These are phyloP conservation scores for Tetrao urogallus DNA, from an alignment of 2,113 vertebrate genomes.

Conservation along the genomic window DNA sequence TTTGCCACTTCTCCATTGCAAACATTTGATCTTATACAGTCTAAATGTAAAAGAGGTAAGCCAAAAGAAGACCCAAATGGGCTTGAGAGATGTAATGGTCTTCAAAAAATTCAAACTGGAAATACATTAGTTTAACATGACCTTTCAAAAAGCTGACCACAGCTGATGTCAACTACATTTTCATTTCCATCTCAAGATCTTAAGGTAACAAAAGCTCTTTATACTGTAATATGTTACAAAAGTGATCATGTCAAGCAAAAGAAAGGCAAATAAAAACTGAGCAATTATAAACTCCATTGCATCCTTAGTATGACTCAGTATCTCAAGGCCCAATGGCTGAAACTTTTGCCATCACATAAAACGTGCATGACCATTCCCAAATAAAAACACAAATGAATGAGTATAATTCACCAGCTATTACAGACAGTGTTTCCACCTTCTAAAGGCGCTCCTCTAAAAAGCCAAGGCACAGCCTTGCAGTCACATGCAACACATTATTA, in stretches of 20 bases:
- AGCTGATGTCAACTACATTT: neutral
- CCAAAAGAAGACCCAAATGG: neutral
- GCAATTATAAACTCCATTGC: neutral
- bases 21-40: neutral
- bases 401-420: neutral
- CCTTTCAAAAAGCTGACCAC: neutral
- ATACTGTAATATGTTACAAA: neutral
- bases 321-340: neutral
- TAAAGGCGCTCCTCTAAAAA: neutral
- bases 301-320: neutral
- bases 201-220: neutral
- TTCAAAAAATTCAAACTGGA: neutral
- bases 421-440: neutral
- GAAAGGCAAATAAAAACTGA: neutral
- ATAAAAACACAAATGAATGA: neutral
- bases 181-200: neutral
- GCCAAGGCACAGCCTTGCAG: neutral
- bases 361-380: neutral
- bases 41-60: neutral
- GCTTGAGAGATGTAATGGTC: neutral
- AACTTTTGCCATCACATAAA: neutral
- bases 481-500: neutral
- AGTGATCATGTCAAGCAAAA: neutral
- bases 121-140: neutral
- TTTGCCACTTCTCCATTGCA: neutral